phyloP scores from a whole-genome alignment of 2,113 vertebrate genomes.

The Tragelaphus imberbis region DNA sequence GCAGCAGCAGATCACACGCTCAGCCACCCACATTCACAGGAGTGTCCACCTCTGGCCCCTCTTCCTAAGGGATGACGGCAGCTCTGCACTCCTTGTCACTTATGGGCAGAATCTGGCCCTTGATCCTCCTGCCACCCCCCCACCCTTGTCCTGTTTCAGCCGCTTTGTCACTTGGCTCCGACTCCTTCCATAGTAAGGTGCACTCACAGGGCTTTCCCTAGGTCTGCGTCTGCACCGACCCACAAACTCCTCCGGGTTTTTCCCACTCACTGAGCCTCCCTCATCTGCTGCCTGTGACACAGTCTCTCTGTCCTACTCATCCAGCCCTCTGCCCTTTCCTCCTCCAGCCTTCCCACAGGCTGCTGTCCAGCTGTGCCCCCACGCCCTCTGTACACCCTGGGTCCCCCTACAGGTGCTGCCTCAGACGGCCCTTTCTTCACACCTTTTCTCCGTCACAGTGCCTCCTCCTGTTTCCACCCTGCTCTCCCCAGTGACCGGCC shows the following conservation, averaged over 20 bases:
- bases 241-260: background rate
- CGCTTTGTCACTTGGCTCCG: background rate
- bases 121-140: background rate
- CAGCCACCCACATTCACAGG: background rate
- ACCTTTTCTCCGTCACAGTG: background rate
- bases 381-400: rapidly evolving
- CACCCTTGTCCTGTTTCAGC: background rate
- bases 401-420: background rate
- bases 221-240: background rate
- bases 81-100: background rate
- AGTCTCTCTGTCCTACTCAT: background rate
- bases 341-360: background rate
- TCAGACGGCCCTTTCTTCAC: background rate
- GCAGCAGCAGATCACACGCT: background rate
- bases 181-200: background rate
- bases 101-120: background rate
- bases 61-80: background rate
- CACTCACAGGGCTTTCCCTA: background rate
- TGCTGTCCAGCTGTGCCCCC: background rate
- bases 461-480: background rate
- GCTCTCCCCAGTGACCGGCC: background rate
- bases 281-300: too few relatives aligned
- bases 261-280: background rate
- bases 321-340: background rate
- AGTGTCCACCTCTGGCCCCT: background rate